Conservation (phyloP, 2,888 invertebrate species). For the Leptopterna dolabrata region DNA sequence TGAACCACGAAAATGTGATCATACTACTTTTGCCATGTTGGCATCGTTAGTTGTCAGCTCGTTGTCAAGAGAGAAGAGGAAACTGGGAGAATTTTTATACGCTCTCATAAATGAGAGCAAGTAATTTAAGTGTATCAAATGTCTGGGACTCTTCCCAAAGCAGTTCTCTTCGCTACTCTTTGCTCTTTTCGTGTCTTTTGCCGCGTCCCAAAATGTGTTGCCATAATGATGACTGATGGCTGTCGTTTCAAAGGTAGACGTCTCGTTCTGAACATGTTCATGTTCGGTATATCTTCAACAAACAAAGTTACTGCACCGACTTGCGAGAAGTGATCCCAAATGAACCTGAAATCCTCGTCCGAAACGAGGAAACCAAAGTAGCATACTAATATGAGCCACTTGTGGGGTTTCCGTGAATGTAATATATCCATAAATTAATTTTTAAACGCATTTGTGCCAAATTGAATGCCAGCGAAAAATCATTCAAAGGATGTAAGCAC, state of each 20-base stretch:
- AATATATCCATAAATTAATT: no score
- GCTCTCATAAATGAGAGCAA: conserved; percentile 62
- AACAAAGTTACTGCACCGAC: conserved; percentile 67
- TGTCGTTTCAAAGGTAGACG: conserved; percentile 59
- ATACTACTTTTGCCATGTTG: conserved; percentile 64
- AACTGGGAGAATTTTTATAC: conserved; percentile 60
- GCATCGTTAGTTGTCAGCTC: conserved; percentile 66
- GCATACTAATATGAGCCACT: no score
- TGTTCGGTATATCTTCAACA: conserved; percentile 68
- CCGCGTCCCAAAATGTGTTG: conserved; percentile 67
- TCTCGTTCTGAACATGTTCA: conserved; percentile 60
- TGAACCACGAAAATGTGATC: no score
- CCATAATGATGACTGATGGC: conserved; percentile 68
- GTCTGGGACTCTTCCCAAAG: conserved; percentile 64
- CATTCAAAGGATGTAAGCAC: no score
- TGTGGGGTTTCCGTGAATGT: no score
- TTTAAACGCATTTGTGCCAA: no score
- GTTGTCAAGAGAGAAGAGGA: conserved; percentile 61
- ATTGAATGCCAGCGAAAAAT: no score
- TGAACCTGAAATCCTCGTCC: conserved; percentile 63
- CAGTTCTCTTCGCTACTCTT: conserved; percentile 64
- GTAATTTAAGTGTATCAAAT: conserved; percentile 66
- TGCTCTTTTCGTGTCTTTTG: conserved; percentile 64
- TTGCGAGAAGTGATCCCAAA: conserved; percentile 67
- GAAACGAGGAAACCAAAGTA: no score